A percentile compares a stretch with the other conserved stretches of the same genome.
Evolutionary conservation across 2,113 vertebrate genomes (phyloP).

Genomic region (Philantomba maxwellii): DNA sequence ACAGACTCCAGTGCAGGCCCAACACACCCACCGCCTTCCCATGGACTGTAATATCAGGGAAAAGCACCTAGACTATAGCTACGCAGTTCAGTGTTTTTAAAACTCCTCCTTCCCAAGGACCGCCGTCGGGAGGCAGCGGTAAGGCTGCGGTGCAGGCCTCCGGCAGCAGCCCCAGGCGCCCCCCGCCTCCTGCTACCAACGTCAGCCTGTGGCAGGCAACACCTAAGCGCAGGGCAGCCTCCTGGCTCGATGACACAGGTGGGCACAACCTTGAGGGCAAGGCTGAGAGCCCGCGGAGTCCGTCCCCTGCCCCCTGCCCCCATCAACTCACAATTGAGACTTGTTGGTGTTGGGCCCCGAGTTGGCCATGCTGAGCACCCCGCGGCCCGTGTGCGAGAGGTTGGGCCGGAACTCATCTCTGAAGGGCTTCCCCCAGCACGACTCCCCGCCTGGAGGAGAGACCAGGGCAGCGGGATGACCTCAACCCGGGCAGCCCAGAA

Average conservation of each 20-base stretch:
- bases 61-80: accelerated
- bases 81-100: neutral
- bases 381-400: slow-evolving; percentile 92
- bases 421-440: slow-evolving; percentile 94
- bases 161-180: accelerated
- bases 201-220: accelerated
- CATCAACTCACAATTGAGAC: slow-evolving; percentile 94
- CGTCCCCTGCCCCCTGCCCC: neutral
- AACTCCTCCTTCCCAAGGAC: neutral
- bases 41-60: accelerated
- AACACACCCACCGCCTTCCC: neutral
- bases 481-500: neutral
- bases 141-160: neutral
- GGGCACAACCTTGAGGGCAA: accelerated
- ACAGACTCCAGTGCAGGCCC: neutral
- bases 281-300: neutral
- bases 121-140: accelerated
- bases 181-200: too few relatives aligned
- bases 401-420: slow-evolving; percentile 94
- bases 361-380: slow-evolving; percentile 98
- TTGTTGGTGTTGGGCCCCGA: slow-evolving; percentile 98
- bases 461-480: accelerated
- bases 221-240: accelerated
- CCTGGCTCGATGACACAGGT: neutral
- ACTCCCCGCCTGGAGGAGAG: slow-evolving; percentile 88